Evolutionary conservation across 2,113 vertebrate species (phyloP), one percentile per base, ranked within the genome.

Genomic region (Parus major): DNA sequence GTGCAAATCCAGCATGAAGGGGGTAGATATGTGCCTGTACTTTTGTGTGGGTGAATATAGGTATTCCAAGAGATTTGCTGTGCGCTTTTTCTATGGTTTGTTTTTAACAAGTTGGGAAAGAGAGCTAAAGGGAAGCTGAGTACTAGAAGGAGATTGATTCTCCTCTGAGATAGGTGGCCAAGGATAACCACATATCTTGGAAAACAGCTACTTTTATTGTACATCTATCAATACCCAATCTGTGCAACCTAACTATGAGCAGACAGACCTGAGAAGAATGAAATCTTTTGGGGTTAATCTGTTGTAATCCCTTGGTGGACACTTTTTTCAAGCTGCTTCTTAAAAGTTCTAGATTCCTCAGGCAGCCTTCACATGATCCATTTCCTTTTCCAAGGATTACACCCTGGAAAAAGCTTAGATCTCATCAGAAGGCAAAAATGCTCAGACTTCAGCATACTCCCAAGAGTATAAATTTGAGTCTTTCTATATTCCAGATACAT

Each of bases 261-360:
- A 76, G n/a, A 18, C 31, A 52, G 29, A 71, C 33, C 52, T 53
- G 35, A 82, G 76, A 88, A 88, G 81, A 95, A 85, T 22, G 35
- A 57, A 89, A 66, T 50, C 44, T 66, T 79, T 13, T 13, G 22
- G 84, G 60, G 53, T 79, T 94, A 96, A 95, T 95, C 90, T 49
- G 3, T 63, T 82, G 60, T 88, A 95, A 95, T 95, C 64, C 44
- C 9, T 70, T 52, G 44, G 68, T 19, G 85, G 79, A 53, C 33
- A 66, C 47, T 20, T 82, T 92, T 89, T 18, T 20, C 60, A 39
- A 89, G 8, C 39, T 64, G 47, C 86, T 89, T 57, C 57, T 93
- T 60, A 42, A 47, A 77, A 78, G 52, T 80, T 94, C 85, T 39
- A 12, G 15, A 55, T 82, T 92, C 33, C 41, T 88, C 28, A 36